These are phyloP conservation scores for Epinotia nisella DNA, from an alignment of 2,888 invertebrate species.

Conservation along the genomic window DNA sequence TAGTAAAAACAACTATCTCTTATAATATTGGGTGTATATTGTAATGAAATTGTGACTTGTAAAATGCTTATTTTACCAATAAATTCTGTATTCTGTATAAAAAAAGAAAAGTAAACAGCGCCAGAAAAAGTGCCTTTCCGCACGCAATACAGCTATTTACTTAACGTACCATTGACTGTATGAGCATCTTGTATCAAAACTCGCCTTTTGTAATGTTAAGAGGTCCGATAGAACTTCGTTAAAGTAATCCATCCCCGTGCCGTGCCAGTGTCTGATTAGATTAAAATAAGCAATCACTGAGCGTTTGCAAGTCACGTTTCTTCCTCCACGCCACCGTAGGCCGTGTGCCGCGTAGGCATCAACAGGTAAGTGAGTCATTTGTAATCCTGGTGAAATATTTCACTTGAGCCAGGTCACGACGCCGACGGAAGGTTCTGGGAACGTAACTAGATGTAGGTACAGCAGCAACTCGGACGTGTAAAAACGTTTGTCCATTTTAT, in stretches of 20 bases:
- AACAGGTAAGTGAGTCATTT: constrained; percentile 81
- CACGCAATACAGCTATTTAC: not conserved
- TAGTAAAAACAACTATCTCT: too few species aligned
- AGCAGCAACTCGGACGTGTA: constrained; percentile 55
- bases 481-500: constrained; percentile 54
- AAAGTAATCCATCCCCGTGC: constrained; percentile 53
- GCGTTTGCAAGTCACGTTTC: constrained; percentile 65
- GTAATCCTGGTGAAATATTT: constrained; percentile 69
- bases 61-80: too few species aligned
- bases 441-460: constrained; percentile 53
- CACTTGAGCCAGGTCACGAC: constrained; percentile 65
- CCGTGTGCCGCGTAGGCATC: constrained; percentile 59
- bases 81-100: too few species aligned
- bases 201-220: too few species aligned
- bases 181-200: too few species aligned
- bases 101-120: too few species aligned
- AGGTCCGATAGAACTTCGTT: constrained; percentile 35
- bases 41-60: too few species aligned
- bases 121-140: not conserved
- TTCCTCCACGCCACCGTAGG: constrained; percentile 49
- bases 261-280: constrained; percentile 59
- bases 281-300: constrained; percentile 64
- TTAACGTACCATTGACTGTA: not conserved
- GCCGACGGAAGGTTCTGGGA: constrained; percentile 59
- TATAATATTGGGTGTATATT: too few species aligned